These are phyloP conservation scores for Potamilus streckersoni DNA, from an alignment of 1,140 invertebrate species.

Conservation along the genomic window DNA sequence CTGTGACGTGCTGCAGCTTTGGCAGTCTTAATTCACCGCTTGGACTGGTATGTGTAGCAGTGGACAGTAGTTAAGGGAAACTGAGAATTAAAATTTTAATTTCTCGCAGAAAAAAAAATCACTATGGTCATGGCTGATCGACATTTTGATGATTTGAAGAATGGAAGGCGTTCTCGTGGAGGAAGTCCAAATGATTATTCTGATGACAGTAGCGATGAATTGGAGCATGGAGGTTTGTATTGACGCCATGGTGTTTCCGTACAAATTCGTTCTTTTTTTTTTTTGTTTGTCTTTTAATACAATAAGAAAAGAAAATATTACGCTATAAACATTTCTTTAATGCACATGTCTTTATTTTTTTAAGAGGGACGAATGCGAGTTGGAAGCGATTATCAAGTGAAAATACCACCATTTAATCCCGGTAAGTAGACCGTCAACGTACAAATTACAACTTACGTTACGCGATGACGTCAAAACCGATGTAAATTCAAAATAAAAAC, in stretches of 20 bases:
- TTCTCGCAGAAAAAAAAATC: too few species aligned
- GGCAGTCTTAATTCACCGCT: too few species aligned
- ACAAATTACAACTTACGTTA: not conserved
- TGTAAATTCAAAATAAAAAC: not conserved
- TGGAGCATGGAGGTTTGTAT: constrained; percentile 27
- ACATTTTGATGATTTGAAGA: constrained; percentile 82
- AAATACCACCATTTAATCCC: constrained; percentile 81
- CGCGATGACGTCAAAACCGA: not conserved
- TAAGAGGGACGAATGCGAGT: constrained; percentile 93
- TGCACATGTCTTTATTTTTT: constrained; percentile 61
- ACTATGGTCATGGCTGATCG: constrained; percentile 87
- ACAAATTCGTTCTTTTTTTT: not conserved
- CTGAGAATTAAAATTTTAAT: too few species aligned
- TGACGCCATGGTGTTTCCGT: not conserved
- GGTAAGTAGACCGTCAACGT: constrained; percentile 67
- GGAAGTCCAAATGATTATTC: constrained; percentile 86
- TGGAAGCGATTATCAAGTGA: constrained; percentile 92
- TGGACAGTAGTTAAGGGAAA: too few species aligned
- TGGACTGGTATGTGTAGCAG: too few species aligned
- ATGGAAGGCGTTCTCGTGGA: constrained; percentile 86
- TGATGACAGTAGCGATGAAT: constrained; percentile 70
- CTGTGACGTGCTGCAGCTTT: too few species aligned
- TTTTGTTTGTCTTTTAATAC: not conserved
- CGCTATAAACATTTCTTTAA: not conserved
- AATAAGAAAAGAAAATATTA: not conserved